Conservation (phyloP, 1,140 invertebrate genomes). For the Alviniconcha marisindica region DNA sequence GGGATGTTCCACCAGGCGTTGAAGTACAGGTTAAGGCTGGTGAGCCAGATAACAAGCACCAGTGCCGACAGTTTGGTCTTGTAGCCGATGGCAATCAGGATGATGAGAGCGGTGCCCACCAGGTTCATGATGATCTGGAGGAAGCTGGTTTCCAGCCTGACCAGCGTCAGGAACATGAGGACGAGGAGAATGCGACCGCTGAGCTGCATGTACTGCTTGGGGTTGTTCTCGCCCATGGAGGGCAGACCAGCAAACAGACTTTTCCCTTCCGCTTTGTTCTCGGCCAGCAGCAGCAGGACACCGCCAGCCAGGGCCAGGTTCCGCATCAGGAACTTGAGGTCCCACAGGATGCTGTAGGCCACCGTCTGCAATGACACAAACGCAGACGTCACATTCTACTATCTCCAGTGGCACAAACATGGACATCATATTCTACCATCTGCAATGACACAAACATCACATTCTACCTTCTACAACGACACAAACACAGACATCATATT, state of each 20-base stretch:
- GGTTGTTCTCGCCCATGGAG: conserved; percentile 96
- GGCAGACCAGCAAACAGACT: conserved; percentile 99
- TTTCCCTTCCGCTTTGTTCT: conserved; percentile 91
- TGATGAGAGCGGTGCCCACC: conserved; percentile 95
- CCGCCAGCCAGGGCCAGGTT: conserved; percentile 98
- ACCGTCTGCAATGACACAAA: conserved; percentile 85
- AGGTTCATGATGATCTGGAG: conserved; percentile 91
- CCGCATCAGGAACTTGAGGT: conserved; percentile 92
- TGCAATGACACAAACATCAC: too few relatives aligned
- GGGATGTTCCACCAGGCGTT: conserved; percentile 99
- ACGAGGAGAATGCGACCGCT: conserved; percentile 96
- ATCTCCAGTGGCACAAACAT: too few relatives aligned
- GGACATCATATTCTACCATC: too few relatives aligned
- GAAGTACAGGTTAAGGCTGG: conserved; percentile 95
- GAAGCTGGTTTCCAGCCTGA: conserved; percentile 87
- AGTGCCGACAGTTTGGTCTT: conserved; percentile 99
- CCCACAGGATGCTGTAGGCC: conserved; percentile 99
- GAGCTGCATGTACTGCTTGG: conserved; percentile 97
- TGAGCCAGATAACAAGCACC: conserved; percentile 93
- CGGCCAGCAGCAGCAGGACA: conserved; percentile 94
- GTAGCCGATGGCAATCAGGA: conserved; percentile 95
- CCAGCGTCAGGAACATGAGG: conserved; percentile 98
- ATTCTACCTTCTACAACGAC: too few relatives aligned
- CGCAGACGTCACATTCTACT: too few relatives aligned
- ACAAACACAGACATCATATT: too few relatives aligned